Base-by-base conservation (phyloP, 2,888 invertebrate genomes). In the Allophyes oxyacanthae region DNA sequence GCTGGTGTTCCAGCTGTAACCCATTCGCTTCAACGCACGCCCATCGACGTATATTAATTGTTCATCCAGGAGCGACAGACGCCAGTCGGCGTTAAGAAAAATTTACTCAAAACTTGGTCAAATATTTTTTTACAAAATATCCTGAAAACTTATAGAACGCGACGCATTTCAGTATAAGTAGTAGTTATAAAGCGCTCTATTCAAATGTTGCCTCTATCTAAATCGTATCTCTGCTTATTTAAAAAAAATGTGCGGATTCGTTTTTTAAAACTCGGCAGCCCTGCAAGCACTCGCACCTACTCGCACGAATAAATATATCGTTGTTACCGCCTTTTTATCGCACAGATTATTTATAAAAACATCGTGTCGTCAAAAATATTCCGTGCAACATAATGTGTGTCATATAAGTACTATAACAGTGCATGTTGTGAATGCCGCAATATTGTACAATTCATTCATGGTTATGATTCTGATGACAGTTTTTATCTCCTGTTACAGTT, bases 281-380 rank as follows among this genome's bases (percentile, higher is more conserved):
- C 60, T 70, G 54, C 0, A 6, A n/a, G n/a, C n/a, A 42, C 15
- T 36, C 43, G 30, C 44, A 55, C 2, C n/a, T n/a, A 42, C 15
- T 36, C 43, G 30, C 44, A 55, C 2, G 25, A 67, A 63, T 36
- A 60, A 56, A 55, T 55, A 42, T 34, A 55, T 15, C 37, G 26
- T 28, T 50, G 43, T 50, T 45, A 28, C 30, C 52, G 50, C 46
- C 36, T 68, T 71, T 62, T 72, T 58, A 53, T 58, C 41, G 58
- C 67, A 40, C 36, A 49, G 42, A 52, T 66, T 62, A 66, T 54
- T 20, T 20, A 20, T 20, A 20, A 20, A 62, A 60, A 59, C 46
- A 71, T 28, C 15, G 13, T 44, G 53, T 48, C 41, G 25, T 34
- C 28, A 48, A 64, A 69, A 66, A 61, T 56, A 46, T 61, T 50